Conservation (phyloP, 1,140 invertebrate genomes). For the Scaptomyza montana region DNA sequence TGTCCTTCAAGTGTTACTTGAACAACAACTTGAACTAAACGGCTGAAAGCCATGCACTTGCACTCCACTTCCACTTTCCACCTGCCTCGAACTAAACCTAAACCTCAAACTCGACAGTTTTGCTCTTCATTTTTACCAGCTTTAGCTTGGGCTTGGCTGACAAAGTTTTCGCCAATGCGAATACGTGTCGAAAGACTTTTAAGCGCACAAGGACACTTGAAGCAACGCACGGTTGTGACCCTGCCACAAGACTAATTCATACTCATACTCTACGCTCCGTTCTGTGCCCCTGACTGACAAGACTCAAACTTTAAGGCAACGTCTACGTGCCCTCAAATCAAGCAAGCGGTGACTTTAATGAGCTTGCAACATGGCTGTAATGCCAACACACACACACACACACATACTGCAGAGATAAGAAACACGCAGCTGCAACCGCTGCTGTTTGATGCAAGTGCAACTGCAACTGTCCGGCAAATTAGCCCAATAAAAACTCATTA, state of each 20-base stretch:
- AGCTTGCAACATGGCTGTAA: constrained; percentile 54
- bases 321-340: constrained; percentile 58
- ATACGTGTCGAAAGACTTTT: constrained; percentile 70
- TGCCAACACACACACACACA: constrained; percentile 3
- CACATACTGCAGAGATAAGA: too few species aligned
- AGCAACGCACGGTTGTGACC: constrained; percentile 25
- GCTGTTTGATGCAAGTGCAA: constrained; percentile 6
- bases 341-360: constrained; percentile 61
- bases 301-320: constrained; percentile 41
- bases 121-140: constrained; percentile 58
- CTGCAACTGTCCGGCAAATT: constrained; percentile 35
- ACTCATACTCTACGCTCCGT: too few species aligned
- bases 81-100: background rate
- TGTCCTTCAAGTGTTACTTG: constrained; percentile 71
- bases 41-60: constrained; percentile 69
- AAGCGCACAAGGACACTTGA: constrained; percentile 74
- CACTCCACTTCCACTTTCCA: constrained; percentile 13
- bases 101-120: background rate
- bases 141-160: constrained; percentile 59
- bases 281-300: constrained; percentile 18
- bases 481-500: constrained; percentile 49
- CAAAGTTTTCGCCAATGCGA: constrained; percentile 65
- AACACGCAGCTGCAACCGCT: constrained; percentile 48
- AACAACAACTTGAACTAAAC: constrained; percentile 71
- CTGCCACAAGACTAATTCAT: constrained; percentile 1